Percentiles rank a stretch among this genome's conserved stretches.
Conservation (phyloP, 2,113 vertebrate species). For the Nibea coibor region DNA sequence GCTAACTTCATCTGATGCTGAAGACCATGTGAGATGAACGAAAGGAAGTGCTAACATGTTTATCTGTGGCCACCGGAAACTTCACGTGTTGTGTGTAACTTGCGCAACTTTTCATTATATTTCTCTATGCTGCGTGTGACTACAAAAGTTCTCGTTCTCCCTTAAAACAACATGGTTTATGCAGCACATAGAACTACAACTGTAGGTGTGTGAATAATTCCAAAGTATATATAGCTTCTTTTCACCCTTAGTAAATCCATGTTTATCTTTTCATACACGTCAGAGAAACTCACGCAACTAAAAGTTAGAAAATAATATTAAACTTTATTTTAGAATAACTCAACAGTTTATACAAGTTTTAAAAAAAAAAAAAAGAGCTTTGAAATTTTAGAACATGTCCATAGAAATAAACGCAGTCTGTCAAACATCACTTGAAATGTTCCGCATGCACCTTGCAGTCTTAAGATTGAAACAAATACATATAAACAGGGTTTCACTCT, state of each 20-base stretch:
- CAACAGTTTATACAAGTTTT: conserved; percentile 1
- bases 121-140: too few relatives aligned
- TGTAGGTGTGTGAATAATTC: too few relatives aligned
- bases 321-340: conserved; percentile 39
- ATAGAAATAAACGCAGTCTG: neutral
- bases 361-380: neutral
- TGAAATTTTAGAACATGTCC: neutral
- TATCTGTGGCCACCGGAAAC: too few relatives aligned
- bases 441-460: neutral
- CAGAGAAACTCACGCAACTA: accelerated
- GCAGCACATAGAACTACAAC: too few relatives aligned
- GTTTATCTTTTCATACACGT: neutral
- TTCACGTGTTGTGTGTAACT: too few relatives aligned
- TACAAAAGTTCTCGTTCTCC: too few relatives aligned
- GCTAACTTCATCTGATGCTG: neutral
- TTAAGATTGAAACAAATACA: neutral
- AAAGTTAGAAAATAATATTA: conserved; percentile 22
- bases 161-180: too few relatives aligned
- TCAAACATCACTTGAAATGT: neutral
- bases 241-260: too few relatives aligned
- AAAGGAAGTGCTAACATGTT: neutral
- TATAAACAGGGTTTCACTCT: neutral
- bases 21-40: neutral
- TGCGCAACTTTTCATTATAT: too few relatives aligned
- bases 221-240: too few relatives aligned